These are phyloP conservation scores for Gnathonemus echidnorhynchus DNA, from an alignment of 2,113 vertebrate genomes.

Conservation along the genomic window DNA sequence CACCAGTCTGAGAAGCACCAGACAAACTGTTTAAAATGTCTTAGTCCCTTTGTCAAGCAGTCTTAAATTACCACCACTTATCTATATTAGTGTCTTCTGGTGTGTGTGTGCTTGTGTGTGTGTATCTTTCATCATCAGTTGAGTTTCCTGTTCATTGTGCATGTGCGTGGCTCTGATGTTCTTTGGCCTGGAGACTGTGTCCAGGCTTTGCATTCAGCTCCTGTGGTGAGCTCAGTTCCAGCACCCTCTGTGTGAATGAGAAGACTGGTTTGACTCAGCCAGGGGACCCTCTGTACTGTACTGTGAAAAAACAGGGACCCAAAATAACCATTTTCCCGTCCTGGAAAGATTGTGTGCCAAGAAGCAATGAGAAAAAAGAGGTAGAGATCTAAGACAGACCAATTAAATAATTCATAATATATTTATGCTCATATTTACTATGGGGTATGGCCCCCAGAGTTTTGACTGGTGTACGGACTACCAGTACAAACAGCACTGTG, in stretches of 20 bases:
- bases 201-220: neutral
- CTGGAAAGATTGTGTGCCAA: neutral
- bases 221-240: neutral
- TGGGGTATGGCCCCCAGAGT: slow-evolving; percentile 28
- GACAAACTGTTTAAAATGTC: slow-evolving; percentile 52
- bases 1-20: slow-evolving; percentile 44
- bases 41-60: slow-evolving; percentile 40
- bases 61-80: slow-evolving; percentile 18
- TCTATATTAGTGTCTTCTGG: slow-evolving; percentile 20
- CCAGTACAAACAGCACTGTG: neutral
- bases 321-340: slow-evolving; percentile 25
- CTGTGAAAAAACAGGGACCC: slow-evolving; percentile 41
- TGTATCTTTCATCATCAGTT: neutral
- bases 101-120: neutral
- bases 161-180: neutral
- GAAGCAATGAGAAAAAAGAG: neutral
- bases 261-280: neutral
- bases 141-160: neutral
- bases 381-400: slow-evolving; percentile 17
- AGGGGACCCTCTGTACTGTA: slow-evolving; percentile 26
- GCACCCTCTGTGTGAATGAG: neutral
- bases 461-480: neutral
- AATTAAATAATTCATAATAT: slow-evolving; percentile 38
- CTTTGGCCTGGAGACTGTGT: slow-evolving; percentile 9
- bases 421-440: slow-evolving; percentile 45